Base-by-base conservation (phyloP, 2,797 vertebrate genomes). In the Microctenopoma stevenorrisi region DNA sequence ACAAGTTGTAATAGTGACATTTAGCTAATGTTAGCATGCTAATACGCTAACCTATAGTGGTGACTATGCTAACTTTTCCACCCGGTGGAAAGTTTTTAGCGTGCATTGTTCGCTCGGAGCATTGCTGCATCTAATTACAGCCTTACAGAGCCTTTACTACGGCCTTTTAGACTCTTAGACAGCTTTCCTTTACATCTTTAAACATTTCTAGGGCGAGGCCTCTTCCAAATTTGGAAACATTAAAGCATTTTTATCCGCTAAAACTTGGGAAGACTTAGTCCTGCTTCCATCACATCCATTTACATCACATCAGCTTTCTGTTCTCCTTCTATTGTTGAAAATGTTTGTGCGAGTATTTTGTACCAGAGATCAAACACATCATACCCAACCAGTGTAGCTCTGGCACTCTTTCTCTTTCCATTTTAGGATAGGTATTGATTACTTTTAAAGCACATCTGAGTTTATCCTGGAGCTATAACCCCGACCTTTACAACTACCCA, bases 401-500 rank as follows among this genome's bases (percentile, higher is more conserved):
- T 61, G 40, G 16, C 26, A 22, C 35, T 5, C 35, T 47, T 65
- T 63, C n/a, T 49, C 18, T 79, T 50, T 65, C 50, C 49, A 64
- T 66, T 79, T 86, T 30, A 56, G 42, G 14, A 28, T 63, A 7
- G 26, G 50, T 85, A 76, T 78, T 79, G 75, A 84, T 81, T 67
- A 4, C n/a, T 67, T 64, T 67, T 42, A 47, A 68, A 81, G 38
- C 9, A 58, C 38, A 28, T 69, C 22, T 46, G 22, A 66, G 13
- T 59, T 63, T 56, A 52, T 56, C 61, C 52, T 35, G 26, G 11
- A 73, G 51, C 42, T 72, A 30, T 54, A 66, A 72, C 52, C 46
- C 72, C 67, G 53, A 70, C 72, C 67, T 58, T 57, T 55, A 59
- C 30, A 44, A 64, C 51, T 47, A 43, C 16, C 33, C 13, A 60